Evolutionary conservation across 2,888 invertebrate species (phyloP), one percentile per base, ranked within the genome.

Genomic region (Idaea dimidiata): DNA sequence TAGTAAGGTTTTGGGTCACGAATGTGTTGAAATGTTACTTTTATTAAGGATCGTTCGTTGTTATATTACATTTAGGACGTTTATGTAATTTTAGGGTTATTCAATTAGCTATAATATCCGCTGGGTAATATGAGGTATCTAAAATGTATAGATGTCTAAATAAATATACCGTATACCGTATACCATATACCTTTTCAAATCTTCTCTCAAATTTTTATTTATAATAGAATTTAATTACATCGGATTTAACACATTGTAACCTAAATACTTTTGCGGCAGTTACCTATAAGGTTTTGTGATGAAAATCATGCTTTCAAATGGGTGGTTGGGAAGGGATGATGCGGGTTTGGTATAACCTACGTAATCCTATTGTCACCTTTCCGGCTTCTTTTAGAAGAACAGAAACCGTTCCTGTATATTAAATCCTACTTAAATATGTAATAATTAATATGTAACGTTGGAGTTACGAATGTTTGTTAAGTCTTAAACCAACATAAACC

Each of bases 341-440:
- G 43, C 43, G 43, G 43, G 43, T 43, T 43, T 14, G 43, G 43
- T 43, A 5, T 43, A n/a, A 43, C 43, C 43, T 43, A 43, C 43
- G 43, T 43, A 43, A 43, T 43, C 43, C 43, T 43, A 43, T 43
- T 43, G 43, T 43, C 43, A 43, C 43, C 43, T 43, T 43, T 43
- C 43, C 10, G 43, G 43, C 43, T 43, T 14, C 43, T 43, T 43
- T 43, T 43, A 43, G 14, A 43, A 43, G 43, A 43, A 43, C 43
- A 43, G 43, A 33, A 14, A 33, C 14, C 8, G 43, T 43, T 32
- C 10, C 32, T n/a, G n/a, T n/a, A n/a, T 32, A 32, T 32, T 43
- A 43, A 43, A 43, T 43, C 43, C 43, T 43, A 43, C 43, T 43
- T 43, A 14, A 43, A 43, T 24, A 24, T 24, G 24, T 24, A 43